Base-by-base conservation (phyloP, 2,797 vertebrate species). In the Discoglossus pictus region DNA sequence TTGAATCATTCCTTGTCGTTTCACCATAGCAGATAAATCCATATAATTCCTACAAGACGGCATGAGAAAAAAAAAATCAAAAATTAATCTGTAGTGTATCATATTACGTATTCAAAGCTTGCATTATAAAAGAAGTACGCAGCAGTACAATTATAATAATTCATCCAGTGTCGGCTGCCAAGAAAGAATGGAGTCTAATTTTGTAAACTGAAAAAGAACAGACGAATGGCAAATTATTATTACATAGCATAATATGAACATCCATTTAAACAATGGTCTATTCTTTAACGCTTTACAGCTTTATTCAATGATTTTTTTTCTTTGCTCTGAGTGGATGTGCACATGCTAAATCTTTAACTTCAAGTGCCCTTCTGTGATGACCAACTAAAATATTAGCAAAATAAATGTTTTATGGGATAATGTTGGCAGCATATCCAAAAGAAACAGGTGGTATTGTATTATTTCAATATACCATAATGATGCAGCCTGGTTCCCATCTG, bases 381-480 rank as follows among this genome's bases (percentile, higher is more conserved):
- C 86, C 88, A 85, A 87, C 83, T 81, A 85, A 86, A 84, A 90
- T 87, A 88, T 90, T 90, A 89, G 87, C 83, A 88, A 89, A 89
- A 91, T 88, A 89, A 90, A 85, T 80, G 85, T 90, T 93, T 94
- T 92, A 93, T 92, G 88, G 85, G 90, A 84, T 86, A 92, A 86
- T 76, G 87, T 92, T 95, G 93, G 92, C 93, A 92, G 83, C 61
- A 82, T 73, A 84, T 82, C 84, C 76, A 77, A 80, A 77, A 78
- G 82, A 91, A 93, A 94, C 94, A 96, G 94, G 92, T 95, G 94
- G 93, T 88, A 91, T 89, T 90, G 90, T 91, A 90, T 92, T 92
- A 94, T 96, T 94, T 92, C 88, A 94, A 90, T 93, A 91, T 93
- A 93, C 90, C 89, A 83, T 91, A 91, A 92, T 93, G 92, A 93